Evolutionary conservation across 2,888 invertebrate genomes (phyloP), one percentile per base, ranked within the genome.

Genomic region (Pachliopta kotzebuea): DNA sequence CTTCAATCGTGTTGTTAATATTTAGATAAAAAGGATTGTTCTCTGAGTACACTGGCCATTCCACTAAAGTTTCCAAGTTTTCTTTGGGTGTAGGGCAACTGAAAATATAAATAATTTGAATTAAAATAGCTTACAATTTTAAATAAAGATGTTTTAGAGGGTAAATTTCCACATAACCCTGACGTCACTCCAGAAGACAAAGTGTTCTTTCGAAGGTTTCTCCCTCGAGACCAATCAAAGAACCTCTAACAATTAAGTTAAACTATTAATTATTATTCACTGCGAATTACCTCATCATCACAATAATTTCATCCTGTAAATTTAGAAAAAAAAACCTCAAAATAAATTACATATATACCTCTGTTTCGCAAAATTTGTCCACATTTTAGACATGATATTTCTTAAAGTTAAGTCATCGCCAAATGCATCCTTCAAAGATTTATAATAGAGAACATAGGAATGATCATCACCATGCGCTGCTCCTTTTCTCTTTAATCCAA

Each of bases 401-500:
- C 67, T 68, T 49, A 73, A 52, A 52, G 68, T 66, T 57, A 76
- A 73, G 50, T 73, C 68, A 29, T 70, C 69, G 17, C 70, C 70
- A 18, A 71, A 67, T 17, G 67, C 71, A 20, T 66, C 55, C 53
- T 63, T 53, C 18, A 62, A 29, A 23, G 55, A 42, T 50, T 67
- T 55, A 18, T 68, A 29, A 53, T 60, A 61, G 2, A 75, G 60
- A 4, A 74, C 6, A 63, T 79, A 80, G 9, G 71, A 67, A 14
- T 65, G 50, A 23, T 82, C 82, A 61, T 83, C 81, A 9, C 75
- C 75, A 60, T 84, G 83, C 31, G 69, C 64, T 4, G 81, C 75
- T 6, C 81, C 83, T 23, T 71, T 71, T 29, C 67, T 70, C 60
- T 68, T 70, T n/a, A 72, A 57, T 9, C 71, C 72, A 31, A 71